Percentiles rank a stretch among this genome's conserved stretches.
Evolutionary conservation across 2,888 invertebrate species (phyloP).

Genomic region (Amiota minor): DNA sequence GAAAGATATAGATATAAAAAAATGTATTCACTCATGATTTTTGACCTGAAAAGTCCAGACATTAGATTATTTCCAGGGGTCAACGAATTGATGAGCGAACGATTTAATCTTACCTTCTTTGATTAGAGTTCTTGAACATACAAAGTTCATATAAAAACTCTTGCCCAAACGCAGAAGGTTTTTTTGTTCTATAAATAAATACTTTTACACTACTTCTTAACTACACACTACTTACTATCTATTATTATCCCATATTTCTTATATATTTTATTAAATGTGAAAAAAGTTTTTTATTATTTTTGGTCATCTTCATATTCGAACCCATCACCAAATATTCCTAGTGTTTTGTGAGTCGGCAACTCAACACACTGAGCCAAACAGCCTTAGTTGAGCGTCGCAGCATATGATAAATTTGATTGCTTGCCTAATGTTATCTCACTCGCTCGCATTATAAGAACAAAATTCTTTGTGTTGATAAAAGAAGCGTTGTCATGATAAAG

Average conservation of each 20-base stretch:
- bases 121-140: conserved; percentile 67
- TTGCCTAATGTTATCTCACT: neutral
- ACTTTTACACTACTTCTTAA: too few relatives aligned
- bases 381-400: neutral
- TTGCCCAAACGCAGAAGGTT: conserved; percentile 69
- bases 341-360: neutral
- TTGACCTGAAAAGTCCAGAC: conserved; percentile 57
- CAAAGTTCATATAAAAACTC: conserved; percentile 62
- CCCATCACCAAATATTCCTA: neutral
- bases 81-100: conserved; percentile 69
- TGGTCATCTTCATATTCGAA: neutral
- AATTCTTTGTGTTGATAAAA: neutral
- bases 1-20: too few relatives aligned
- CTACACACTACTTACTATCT: too few relatives aligned
- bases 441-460: neutral
- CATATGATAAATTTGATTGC: neutral
- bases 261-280: neutral
- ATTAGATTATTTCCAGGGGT: conserved; percentile 57
- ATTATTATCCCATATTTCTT: too few relatives aligned
- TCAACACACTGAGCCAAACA: conserved; percentile 22
- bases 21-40: conserved; percentile 65
- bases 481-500: neutral
- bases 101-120: conserved; percentile 71
- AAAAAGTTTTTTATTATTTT: neutral
- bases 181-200: too few relatives aligned